Evolutionary conservation across 2,888 invertebrate genomes (phyloP), one percentile per base, ranked within the genome.

Genomic region (Spisula subtruncata): DNA sequence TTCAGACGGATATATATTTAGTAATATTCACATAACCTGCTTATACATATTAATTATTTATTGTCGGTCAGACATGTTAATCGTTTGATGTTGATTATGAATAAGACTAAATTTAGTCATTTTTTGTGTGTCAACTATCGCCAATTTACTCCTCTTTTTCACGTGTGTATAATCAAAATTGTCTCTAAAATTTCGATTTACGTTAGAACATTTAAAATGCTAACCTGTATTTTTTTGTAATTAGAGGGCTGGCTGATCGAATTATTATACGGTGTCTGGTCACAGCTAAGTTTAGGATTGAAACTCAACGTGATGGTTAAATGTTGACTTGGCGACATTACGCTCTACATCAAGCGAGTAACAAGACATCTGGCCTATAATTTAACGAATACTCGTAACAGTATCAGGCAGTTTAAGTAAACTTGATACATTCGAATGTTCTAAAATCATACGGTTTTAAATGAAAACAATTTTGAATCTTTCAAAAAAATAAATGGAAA

Each of bases 241-340:
- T 92, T 92, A 92, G 89, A 92, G 90, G 88, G 90, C 88, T 46
- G 56, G 81, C 71, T 48, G 71, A 81, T 87, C 66, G 66, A 56
- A 51, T 86, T 89, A 92, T 89, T 86, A 89, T 75, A 81, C 82
- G 90, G 85, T 85, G 75, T 85, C 75, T 85, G 56, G 79, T 85
- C 85, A 80, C 85, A 80, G 25, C 54, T 79, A 56, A 80, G 80
- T 85, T 48, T 54, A 85, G 79, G 80, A 54, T 85, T 56, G 51
- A 85, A 46, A 80, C 56, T 79, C 54, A 25, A 80, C 85, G 20
- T 56, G 85, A 80, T 85, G 56, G 85, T 80, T 85, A 79, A 80
- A 85, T 41, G 85, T 80, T 79, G 85, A 85, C 56, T 85, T 41
- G 35, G 32, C 79, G 85, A 85, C 80, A 56, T 79, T 56, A 85